Evolutionary conservation across 92 coral and sea anemone species (phyloP), one percentile per base, ranked within the genome.

Genomic region (Zoanthus gigantus): DNA sequence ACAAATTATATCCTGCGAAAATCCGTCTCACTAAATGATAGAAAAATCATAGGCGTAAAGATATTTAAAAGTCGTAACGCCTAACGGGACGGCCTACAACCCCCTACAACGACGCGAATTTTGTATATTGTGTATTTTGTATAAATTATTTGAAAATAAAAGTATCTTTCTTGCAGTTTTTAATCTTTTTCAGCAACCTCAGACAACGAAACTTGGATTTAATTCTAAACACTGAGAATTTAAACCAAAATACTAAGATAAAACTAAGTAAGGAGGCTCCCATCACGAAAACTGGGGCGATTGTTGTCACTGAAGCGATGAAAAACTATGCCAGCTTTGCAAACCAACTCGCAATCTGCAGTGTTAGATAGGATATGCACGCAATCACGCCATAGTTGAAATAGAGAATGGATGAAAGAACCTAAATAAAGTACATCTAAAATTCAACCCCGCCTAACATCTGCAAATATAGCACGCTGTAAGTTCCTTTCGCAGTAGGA

Each of bases 371-470:
- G 17, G 61, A 74, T 8, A 42, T 81, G 75, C 85, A 81, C 85
- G 85, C 85, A 81, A 81, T 66, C 74, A 66, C 58, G 45, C 52
- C 29, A 18, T 11, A 74, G 65, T 45, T 18, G 44, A 81, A 79
- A 60, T 53, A 15, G 28, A 66, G 46, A 81, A 30, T 29, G 66
- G 85, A 9, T 81, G 74, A 81, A 56, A 80, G 42, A 47, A 81
- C 4, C 18, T 16, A 17, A 69, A 65, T 42, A 60, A 60, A 17
- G 28, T 56, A 52, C 83, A 30, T 47, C 71, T 52, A 47, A 60
- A 74, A 16, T 63, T 74, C 46, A 65, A 60, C 58, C 71, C 65
- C 83, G 65, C 29, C 8, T 58, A 45, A 18, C 74, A 29, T 23
- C 11, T 66, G 12, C 6, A 66, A 65, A 45, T 14, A 53, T 46